Evolutionary conservation across 2,113 vertebrate species (phyloP), one percentile per base, ranked within the genome.

Genomic region (Agelaius tricolor): DNA sequence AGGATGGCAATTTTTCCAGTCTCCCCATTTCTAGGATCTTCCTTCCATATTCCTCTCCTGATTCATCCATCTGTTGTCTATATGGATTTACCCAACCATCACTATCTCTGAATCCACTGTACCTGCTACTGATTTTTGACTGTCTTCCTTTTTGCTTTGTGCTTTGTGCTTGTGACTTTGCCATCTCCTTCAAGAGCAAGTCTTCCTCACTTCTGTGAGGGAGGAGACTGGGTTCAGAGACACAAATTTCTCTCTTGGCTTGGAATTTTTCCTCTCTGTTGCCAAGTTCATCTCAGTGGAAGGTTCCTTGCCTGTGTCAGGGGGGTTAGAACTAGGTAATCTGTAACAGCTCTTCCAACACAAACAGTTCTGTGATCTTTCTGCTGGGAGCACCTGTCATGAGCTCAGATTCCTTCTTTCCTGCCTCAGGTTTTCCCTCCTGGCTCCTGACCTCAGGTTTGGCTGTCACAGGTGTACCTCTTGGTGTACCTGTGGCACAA

Each of bases 401-500:
- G 67, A 58, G 33, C 46, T 88, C 58, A 83, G 15, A 37, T 12
- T 88, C 55, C 21, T 28, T 63, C 39, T 63, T 81, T 52, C 39
- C 39, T 92, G 79, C 28, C 47, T 44, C 39, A 26, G 16, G 43
- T 58, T 65, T 89, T 87, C 20, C 16, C 58, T 76, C 30, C 35
- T 84, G 49, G 46, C 10, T 74, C 43, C 84, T 73, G 28, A 91
- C 8, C 58, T 83, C 41, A 20, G 0, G 0, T 71, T 80, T 51
- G 17, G 43, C 54, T 35, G 3, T 8, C 17, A 8, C 24, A 51
- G 24, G 39, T 73, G 44, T 83, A 30, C 22, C 19, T 47, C 47
- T 16, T 0, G 0, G 27, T 18, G 8, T 39, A 41, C 61, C 41
- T 69, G 37, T 16, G 18, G 23, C 37, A 31, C 0, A 0, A 57